Conservation (phyloP, 2,797 vertebrate species). For the Dryobates pubescens region DNA sequence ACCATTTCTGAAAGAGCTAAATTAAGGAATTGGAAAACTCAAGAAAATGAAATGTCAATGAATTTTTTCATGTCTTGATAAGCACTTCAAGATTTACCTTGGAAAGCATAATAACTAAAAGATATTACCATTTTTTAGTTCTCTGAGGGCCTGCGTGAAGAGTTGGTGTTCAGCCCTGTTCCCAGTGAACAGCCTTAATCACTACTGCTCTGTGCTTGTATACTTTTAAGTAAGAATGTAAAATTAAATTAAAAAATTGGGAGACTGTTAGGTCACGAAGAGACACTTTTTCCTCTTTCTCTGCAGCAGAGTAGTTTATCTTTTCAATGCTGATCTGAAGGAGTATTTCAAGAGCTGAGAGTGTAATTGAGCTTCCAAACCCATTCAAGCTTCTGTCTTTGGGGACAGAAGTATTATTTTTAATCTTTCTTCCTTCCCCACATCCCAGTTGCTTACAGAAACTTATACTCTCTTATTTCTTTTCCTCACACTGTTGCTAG, state of each 20-base stretch:
- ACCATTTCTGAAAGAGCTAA: background rate
- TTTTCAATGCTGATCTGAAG: background rate
- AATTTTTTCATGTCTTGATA: background rate
- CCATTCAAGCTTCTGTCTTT: background rate
- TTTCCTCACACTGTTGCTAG: background rate
- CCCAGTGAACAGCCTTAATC: background rate
- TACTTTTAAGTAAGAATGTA: background rate
- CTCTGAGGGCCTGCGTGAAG: background rate
- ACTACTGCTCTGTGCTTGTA: background rate
- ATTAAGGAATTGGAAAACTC: background rate
- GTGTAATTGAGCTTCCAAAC: background rate
- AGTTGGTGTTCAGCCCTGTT: background rate
- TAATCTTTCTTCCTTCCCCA: background rate
- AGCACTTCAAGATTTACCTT: background rate
- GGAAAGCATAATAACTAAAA: background rate
- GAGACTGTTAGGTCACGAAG: background rate
- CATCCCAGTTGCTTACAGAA: background rate
- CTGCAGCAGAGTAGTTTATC: background rate
- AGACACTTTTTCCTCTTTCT: background rate
- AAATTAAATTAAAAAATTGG: background rate
- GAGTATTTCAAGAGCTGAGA: background rate
- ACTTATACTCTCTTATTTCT: background rate
- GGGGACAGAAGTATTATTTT: background rate
- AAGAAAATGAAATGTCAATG: background rate
- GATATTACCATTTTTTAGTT: background rate